Conservation (phyloP, 2,888 invertebrate species). For the Conistra vaccinii region DNA sequence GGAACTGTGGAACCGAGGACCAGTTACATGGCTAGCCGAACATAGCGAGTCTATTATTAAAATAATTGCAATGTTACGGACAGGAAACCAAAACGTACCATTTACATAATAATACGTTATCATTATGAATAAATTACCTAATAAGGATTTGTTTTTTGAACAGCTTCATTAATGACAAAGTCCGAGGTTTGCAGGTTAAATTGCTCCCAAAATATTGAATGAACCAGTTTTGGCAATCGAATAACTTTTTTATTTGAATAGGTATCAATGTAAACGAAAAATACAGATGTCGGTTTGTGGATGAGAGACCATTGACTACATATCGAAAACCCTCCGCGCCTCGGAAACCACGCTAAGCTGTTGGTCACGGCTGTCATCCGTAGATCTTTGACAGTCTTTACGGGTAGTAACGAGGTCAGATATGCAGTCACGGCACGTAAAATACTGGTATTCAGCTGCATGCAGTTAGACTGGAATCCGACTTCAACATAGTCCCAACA, state of each 20-base stretch:
- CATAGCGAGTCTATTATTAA: conserved; percentile 9
- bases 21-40: not conserved
- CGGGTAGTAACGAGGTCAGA: not conserved
- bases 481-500: not conserved
- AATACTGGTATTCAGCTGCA: not conserved
- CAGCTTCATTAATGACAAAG: not conserved
- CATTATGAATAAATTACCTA: not conserved
- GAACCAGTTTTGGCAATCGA: too few relatives aligned
- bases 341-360: not conserved
- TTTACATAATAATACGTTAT: conserved; percentile 4
- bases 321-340: not conserved
- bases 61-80: conserved; percentile 11
- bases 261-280: too few relatives aligned
- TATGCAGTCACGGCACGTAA: not conserved
- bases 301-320: not conserved
- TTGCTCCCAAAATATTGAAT: not conserved
- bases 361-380: not conserved
- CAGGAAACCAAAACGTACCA: not conserved
- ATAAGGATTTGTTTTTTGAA: not conserved
- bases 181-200: not conserved
- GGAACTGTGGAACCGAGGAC: conserved; percentile 1
- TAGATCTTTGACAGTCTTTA: not conserved
- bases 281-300: too few relatives aligned
- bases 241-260: too few relatives aligned
- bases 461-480: not conserved